phyloP scores from a whole-genome alignment of 2,888 invertebrate species.

The Sepiola atlantica region DNA sequence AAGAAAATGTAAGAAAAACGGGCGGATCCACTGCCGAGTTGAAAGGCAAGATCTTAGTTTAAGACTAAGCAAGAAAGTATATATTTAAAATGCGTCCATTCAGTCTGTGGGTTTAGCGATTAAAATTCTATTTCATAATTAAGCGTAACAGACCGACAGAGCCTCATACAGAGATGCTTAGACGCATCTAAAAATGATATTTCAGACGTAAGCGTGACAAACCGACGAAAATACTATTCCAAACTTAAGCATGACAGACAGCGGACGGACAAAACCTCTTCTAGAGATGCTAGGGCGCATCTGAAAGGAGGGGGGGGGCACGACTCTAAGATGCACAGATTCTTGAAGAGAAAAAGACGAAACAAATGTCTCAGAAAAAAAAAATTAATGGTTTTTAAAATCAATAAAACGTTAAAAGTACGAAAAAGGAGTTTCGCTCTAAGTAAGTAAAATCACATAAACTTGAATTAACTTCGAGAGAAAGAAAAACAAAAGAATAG shows the following conservation, averaged over 20 bases:
- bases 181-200: too few species aligned
- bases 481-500: too few species aligned
- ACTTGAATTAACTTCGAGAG: not conserved
- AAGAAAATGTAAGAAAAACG: not conserved
- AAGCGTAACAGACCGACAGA: too few species aligned
- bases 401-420: slow-evolving; percentile 32
- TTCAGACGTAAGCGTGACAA: too few species aligned
- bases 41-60: not conserved
- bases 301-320: not conserved
- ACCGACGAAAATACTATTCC: too few species aligned
- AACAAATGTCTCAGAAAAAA: not conserved
- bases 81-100: too few species aligned
- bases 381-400: slow-evolving; percentile 12
- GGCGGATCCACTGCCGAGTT: not conserved
- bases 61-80: not conserved
- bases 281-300: too few species aligned
- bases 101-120: too few species aligned
- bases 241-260: too few species aligned
- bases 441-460: not conserved
- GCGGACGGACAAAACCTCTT: too few species aligned
- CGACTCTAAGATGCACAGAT: not conserved
- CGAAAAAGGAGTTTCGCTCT: not conserved
- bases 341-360: not conserved
- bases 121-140: too few species aligned
- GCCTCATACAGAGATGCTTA: too few species aligned